Evolutionary conservation across 37 sponge, comb jelly and placozoan genomes (phyloP), one percentile per base, ranked within the genome.

Genomic region (Oscarella lobularis): DNA sequence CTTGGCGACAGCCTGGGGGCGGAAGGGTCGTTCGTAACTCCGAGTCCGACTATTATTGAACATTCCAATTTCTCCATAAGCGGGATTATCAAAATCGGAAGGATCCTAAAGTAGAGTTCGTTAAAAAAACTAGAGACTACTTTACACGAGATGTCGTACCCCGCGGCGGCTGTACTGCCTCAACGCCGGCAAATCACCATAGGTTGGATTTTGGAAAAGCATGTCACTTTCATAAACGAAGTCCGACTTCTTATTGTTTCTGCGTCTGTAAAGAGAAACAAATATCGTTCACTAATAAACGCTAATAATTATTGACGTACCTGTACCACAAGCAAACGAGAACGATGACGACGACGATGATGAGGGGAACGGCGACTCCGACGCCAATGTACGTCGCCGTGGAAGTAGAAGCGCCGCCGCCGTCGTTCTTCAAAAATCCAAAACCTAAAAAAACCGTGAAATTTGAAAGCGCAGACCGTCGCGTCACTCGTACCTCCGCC

Each of bases 151-250:
- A n/a, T n/a, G n/a, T n/a, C n/a, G n/a, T 48, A 48, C 60, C 60
- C 20, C 14, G 60, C 60, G 60, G 9, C 20, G 9, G 60, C 14
- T 48, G 60, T 48, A 20, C 60, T 20, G 60, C 20, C 60, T 48
- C 9, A 48, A 20, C 9, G 60, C 60, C 9, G 60, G 60, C 20
- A 48, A 20, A 27, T 48, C 60, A 48, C 60, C 60, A 20, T 48
- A 48, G 60, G 60, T 48, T 27, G 60, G 60, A 48, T 48, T 48
- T 20, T 48, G 60, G 20, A 48, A 48, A 27, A 48, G 14, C 60
- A 48, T 48, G 60, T 48, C 60, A 48, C 60, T 48, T 48, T 48
- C 60, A 48, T 48, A 48, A 9, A 48, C 60, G 20, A 48, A 48
- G 60, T 48, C 60, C 20, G 14, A 9, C 14, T 48, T 27, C 20